Conservation (phyloP, 2,888 invertebrate genomes). For the Diaprepes abbreviatus region DNA sequence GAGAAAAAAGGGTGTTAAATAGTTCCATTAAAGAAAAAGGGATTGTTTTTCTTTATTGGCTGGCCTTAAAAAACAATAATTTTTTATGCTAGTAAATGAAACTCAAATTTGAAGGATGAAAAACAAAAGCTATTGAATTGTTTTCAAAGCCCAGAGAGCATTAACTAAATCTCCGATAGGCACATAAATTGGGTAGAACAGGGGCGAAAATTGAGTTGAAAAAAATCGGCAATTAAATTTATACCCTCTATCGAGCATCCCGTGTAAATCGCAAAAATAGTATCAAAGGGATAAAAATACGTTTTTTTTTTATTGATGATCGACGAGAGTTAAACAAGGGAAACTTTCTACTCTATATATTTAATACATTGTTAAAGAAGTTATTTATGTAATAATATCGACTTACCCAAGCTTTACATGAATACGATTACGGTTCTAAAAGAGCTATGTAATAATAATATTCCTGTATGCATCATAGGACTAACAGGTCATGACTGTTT, state of each 20-base stretch:
- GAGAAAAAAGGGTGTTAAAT: neutral
- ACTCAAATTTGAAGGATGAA: neutral
- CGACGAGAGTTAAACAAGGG: no score
- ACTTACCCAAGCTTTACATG: no score
- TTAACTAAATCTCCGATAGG: neutral
- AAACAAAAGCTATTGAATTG: neutral
- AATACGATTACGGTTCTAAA: no score
- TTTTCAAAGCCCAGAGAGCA: neutral
- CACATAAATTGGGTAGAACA: neutral
- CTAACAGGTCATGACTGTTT: no score
- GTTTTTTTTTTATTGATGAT: no score
- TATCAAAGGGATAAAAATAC: neutral
- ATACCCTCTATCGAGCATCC: neutral
- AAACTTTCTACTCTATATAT: no score
- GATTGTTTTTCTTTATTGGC: neutral
- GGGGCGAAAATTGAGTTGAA: neutral
- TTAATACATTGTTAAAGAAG: no score
- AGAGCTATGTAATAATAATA: no score
- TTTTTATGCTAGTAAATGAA: neutral
- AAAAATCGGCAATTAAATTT: slow-evolving; percentile 19
- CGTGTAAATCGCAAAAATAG: neutral
- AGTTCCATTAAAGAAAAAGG: neutral
- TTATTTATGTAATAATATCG: no score
- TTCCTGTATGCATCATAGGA: no score
- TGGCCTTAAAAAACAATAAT: neutral